Evolutionary conservation across 1,140 invertebrate species (phyloP), one percentile per base, ranked within the genome.

Genomic region (Heliconius congener): DNA sequence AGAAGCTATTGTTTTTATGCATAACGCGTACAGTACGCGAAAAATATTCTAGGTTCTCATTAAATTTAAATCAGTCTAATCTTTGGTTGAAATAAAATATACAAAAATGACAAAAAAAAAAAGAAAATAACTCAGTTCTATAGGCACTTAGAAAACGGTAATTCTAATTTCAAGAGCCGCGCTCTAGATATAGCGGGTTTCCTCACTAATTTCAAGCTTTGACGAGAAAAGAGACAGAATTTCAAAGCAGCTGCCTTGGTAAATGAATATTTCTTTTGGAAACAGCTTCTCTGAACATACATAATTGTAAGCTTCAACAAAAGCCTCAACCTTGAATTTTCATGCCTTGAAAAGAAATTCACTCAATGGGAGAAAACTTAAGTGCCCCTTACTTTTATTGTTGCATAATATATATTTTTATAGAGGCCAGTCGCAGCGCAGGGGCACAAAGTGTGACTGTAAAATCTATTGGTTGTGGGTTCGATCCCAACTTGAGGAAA

Each of bases 251-350:
- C 23, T 66, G 60, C 60, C 23, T 66, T 66, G 4, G 13, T 66
- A 66, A 66, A 66, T 66, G 60, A 66, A 66, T 66, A 66, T 23
- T 66, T 66, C 60, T 66, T 66, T 66, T 66, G 60, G 57, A 27
- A 66, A 66, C 60, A 27, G 60, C 23, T 66, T 66, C 60, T 66
- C 60, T 66, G 60, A 66, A 66, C 60, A 30, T 30, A 66, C 60
- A 66, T 30, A 66, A 66, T 66, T 66, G 60, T 16, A 66, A 30
- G 60, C 27, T 66, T 5, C 60, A 66, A 66, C 60, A 66, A 66
- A 66, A 23, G 60, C 60, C 11, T 3, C 60, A 30, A 66, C 60
- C 60, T 66, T 66, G 60, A 66, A 66, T 66, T 66, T 66, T 66
- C 60, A 66, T 30, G 60, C 60, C 27, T 66, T 66, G 60, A 30